Base-by-base conservation (phyloP, 2,888 invertebrate species). In the Drosophila lutescens region DNA sequence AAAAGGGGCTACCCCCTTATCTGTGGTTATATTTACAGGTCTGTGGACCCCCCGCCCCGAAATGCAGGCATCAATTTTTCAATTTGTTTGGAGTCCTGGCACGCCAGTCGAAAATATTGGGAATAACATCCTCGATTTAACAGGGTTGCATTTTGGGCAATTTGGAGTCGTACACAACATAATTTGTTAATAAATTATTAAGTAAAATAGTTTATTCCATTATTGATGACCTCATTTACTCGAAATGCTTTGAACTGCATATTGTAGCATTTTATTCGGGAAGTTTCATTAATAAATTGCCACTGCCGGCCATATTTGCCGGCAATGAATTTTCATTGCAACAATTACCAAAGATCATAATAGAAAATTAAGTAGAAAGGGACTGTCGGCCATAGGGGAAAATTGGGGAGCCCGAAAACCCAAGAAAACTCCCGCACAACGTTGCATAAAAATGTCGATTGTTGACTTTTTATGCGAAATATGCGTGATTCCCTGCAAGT, bases 31-130 rank as follows among this genome's bases (percentile, higher is more conserved):
- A 67, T 66, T 67, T 57, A 46, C 67, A 55, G 55, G 32, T 12
- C 47, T 49, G 47, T 15, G 47, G 26, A 26, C 3, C 3, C 23
- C 23, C 23, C 26, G 2, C 6, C 26, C 26, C 26, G 26, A 26
- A 79, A 74, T 67, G 66, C 66, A 75, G 84, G 77, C 75, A 78
- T 80, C 86, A 81, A 86, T 86, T 81, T 81, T 86, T 86, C 86
- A 86, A 81, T 81, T 81, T 83, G 86, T 82, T 70, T 68, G 76
- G 70, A 26, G 32, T 34, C 43, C 17, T 65, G 47, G 68, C 65
- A 66, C 41, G 65, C 67, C 67, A 46, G 23, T 10, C 30, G 23
- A 46, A 46, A 66, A 63, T 51, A 44, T 63, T 63, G 47, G 40
- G 61, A 30, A 34, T 46, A 61, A 46, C 32, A 23, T 34, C 15